phyloP scores from a whole-genome alignment of 2,113 vertebrate species.

The Lichenostomus cassidix region DNA sequence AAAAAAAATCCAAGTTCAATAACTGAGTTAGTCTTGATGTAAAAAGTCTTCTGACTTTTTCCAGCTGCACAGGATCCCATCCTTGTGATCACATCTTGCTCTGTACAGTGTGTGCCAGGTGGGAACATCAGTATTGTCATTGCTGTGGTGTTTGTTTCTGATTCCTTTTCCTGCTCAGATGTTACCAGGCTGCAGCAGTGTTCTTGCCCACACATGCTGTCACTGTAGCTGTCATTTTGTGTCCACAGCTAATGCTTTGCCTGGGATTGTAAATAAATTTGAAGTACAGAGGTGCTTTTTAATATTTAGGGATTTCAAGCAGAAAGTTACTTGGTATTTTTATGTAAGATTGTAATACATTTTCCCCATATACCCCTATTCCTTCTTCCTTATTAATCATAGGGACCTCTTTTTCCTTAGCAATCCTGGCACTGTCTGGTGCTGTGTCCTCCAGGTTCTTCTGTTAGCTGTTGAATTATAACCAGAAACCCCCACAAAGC shows the following conservation, averaged over 20 bases:
- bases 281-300: background rate
- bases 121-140: background rate
- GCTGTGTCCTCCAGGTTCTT: background rate
- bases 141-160: background rate
- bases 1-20: background rate
- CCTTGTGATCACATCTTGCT: background rate
- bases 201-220: background rate
- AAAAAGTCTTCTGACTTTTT: background rate
- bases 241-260: background rate
- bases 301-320: background rate
- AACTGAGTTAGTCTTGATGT: background rate
- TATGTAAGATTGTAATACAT: background rate
- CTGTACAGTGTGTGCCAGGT: background rate
- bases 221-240: background rate
- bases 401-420: background rate
- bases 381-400: background rate
- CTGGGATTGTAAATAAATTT: background rate
- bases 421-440: background rate
- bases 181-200: background rate
- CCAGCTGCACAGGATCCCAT: background rate
- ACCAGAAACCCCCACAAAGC: background rate
- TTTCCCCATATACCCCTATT: background rate
- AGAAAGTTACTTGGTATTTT: background rate
- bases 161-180: background rate
- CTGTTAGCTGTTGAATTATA: background rate